A percentile compares a stretch with the other conserved stretches of the same genome.
Conservation (phyloP, 1,140 invertebrate species). For the Zaprionus africanus region DNA sequence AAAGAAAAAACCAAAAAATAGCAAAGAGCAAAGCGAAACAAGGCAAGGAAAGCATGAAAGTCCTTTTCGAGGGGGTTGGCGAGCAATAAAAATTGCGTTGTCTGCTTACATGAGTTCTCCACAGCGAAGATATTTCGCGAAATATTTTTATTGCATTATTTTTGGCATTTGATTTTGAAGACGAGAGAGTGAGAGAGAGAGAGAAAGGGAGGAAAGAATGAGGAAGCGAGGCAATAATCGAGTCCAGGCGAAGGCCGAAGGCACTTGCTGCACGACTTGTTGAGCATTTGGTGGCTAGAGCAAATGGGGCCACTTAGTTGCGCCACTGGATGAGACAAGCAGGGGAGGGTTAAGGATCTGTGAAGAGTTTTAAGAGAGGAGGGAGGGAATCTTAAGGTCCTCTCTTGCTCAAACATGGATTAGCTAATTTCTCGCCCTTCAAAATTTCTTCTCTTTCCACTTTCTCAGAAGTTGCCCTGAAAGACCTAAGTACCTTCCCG, state of each 20-base stretch:
- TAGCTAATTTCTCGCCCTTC: too few species aligned
- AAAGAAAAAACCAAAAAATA: constrained; percentile 16
- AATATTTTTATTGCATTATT: constrained; percentile 54
- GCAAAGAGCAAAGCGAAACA: constrained; percentile 15
- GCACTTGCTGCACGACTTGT: constrained; percentile 40
- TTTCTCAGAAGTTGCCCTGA: too few species aligned
- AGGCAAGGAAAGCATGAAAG: constrained; percentile 42
- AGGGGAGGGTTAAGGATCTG: background rate
- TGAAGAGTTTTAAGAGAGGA: background rate
- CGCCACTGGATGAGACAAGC: background rate
- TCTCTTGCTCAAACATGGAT: too few species aligned
- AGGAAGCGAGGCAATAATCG: background rate
- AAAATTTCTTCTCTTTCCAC: too few species aligned
- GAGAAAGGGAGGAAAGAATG: background rate
- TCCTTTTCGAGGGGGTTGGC: constrained; percentile 20
- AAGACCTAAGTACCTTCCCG: too few species aligned
- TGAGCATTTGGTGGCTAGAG: constrained; percentile 21
- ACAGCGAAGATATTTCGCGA: constrained; percentile 40
- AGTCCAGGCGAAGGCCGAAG: constrained; percentile 10
- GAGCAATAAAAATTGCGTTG: constrained; percentile 53
- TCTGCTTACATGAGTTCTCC: constrained; percentile 28
- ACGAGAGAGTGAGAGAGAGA: constrained; percentile 25
- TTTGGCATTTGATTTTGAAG: constrained; percentile 51
- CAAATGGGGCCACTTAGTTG: constrained; percentile 28
- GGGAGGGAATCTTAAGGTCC: too few species aligned